Percentiles rank a stretch among this genome's conserved stretches.
phyloP scores from a whole-genome alignment of 2,113 vertebrate species.

The Progne subis region DNA sequence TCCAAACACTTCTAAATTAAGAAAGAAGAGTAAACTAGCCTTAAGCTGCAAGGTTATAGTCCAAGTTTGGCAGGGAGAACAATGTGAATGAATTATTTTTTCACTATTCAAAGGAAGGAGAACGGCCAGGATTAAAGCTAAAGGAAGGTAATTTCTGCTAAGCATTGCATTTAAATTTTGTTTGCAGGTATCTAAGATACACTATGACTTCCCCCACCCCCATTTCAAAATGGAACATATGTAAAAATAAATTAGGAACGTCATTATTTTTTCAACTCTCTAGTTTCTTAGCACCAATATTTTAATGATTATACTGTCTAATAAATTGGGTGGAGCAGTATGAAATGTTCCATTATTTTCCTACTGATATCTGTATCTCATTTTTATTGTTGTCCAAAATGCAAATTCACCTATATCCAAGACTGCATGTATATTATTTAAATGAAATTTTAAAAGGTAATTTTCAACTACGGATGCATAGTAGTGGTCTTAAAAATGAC shows the following conservation, averaged over 20 bases:
- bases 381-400: not conserved
- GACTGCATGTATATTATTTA: not conserved
- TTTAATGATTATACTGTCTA: not conserved
- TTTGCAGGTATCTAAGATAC: not conserved
- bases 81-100: not conserved
- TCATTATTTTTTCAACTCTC: not conserved
- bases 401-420: not conserved
- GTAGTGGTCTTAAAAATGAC: not conserved
- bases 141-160: not conserved
- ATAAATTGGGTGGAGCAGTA: not conserved
- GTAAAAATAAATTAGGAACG: not conserved
- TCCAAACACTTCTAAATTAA: not conserved
- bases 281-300: not conserved
- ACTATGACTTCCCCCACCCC: fast-evolving
- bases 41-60: not conserved
- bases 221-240: not conserved
- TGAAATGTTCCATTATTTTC: not conserved
- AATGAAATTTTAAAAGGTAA: not conserved
- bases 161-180: not conserved
- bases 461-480: not conserved
- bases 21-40: not conserved
- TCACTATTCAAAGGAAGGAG: not conserved
- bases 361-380: not conserved
- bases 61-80: not conserved
- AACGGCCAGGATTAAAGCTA: not conserved